Percentiles rank a stretch among this genome's conserved stretches.
Conservation (phyloP, 2,888 invertebrate genomes). For the Apotomis capreana region DNA sequence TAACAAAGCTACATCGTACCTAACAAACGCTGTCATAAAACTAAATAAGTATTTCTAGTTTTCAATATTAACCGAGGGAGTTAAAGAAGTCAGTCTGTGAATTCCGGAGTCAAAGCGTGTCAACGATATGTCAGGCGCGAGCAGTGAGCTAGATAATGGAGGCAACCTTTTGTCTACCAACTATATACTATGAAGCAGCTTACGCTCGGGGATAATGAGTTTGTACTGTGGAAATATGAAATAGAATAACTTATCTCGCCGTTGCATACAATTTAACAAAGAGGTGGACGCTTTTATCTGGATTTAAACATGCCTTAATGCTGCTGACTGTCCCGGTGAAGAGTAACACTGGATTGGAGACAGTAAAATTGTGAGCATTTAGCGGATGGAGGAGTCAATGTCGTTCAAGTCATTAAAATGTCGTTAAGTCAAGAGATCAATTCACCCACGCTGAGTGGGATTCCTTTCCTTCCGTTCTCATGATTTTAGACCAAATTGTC, state of each 20-base stretch:
- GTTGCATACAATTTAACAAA: slow-evolving; percentile 38
- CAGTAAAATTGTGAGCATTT: slow-evolving; percentile 22
- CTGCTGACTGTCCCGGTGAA: background rate
- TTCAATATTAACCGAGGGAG: slow-evolving; percentile 43
- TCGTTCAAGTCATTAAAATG: slow-evolving; percentile 54
- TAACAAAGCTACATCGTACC: slow-evolving; percentile 15
- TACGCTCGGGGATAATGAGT: slow-evolving; percentile 62
- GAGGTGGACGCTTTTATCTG: slow-evolving; percentile 33
- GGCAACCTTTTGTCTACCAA: slow-evolving; percentile 63
- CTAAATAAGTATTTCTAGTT: background rate
- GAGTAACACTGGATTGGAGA: slow-evolving; percentile 31
- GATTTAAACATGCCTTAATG: slow-evolving; percentile 22
- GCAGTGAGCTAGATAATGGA: slow-evolving; percentile 62
- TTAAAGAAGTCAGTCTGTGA: slow-evolving; percentile 52
- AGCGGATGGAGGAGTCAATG: slow-evolving; percentile 37
- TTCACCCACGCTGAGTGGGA: slow-evolving; percentile 43
- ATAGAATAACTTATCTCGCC: slow-evolving; percentile 56
- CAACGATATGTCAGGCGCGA: slow-evolving; percentile 63
- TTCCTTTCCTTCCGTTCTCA: slow-evolving; percentile 49
- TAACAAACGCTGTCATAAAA: slow-evolving; percentile 5
- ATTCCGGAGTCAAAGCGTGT: slow-evolving; percentile 58
- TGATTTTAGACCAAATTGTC: slow-evolving; percentile 42
- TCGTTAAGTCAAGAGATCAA: slow-evolving; percentile 53
- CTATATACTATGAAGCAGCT: slow-evolving; percentile 52
- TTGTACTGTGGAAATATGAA: slow-evolving; percentile 58